Evolutionary conservation across 2,888 invertebrate genomes (phyloP).

Genomic region (Thera britannica): DNA sequence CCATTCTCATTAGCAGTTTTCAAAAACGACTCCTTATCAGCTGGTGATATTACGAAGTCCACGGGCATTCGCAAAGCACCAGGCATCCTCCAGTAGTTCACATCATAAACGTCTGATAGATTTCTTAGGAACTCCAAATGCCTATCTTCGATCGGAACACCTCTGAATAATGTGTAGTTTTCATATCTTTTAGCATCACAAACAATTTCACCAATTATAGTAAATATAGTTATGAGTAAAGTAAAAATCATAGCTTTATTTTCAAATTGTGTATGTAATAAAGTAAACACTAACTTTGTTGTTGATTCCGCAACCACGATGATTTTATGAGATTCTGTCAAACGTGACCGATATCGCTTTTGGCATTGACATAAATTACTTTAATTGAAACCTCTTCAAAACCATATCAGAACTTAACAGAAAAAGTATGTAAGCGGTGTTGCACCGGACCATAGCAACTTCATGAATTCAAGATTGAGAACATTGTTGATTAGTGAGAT

Average conservation of each 20-base stretch:
- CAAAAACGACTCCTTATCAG: conserved; percentile 47
- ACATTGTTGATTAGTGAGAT: no score
- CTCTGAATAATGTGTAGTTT: conserved; percentile 66
- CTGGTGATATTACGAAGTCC: conserved; percentile 64
- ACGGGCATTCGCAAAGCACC: conserved; percentile 54
- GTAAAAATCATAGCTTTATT: conserved; percentile 1
- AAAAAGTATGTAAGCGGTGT: no score
- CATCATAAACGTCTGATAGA: conserved; percentile 48
- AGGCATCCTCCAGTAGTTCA: conserved; percentile 65
- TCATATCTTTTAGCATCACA: conserved; percentile 23
- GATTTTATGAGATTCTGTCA: conserved; percentile 9
- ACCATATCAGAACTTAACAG: no score
- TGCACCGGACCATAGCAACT: no score
- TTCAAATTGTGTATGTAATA: background rate
- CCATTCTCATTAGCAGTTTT: conserved; percentile 46
- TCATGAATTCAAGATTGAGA: no score
- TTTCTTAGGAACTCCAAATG: conserved; percentile 60
- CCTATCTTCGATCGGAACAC: conserved; percentile 51
- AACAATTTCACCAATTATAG: background rate
- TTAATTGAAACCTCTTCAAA: no score
- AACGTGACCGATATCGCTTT: no score
- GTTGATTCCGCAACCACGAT: conserved; percentile 1
- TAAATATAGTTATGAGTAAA: background rate
- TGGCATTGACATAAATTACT: no score
- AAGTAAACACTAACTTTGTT: background rate